These are phyloP conservation scores for Bombus superbus DNA, from an alignment of 1,140 invertebrate genomes.

Conservation along the genomic window DNA sequence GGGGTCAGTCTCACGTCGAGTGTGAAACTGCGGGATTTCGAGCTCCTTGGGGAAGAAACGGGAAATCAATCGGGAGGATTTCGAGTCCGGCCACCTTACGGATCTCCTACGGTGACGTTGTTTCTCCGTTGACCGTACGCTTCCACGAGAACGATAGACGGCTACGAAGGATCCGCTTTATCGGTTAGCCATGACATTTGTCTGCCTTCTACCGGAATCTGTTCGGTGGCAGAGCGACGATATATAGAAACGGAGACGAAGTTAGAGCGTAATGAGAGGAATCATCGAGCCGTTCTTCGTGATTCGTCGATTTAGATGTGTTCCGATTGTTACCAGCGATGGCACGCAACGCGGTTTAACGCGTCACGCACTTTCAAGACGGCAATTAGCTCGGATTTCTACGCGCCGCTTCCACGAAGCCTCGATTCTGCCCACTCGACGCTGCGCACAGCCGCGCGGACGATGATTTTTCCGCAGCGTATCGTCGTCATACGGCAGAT, in stretches of 20 bases:
- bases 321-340: slow-evolving; percentile 29
- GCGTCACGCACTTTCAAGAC: slow-evolving; percentile 58
- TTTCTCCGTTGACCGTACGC: too few relatives aligned
- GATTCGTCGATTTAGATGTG: background rate
- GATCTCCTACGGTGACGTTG: too few relatives aligned
- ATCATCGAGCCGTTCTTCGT: slow-evolving; percentile 11
- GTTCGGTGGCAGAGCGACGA: too few relatives aligned
- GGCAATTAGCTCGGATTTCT: slow-evolving; percentile 55
- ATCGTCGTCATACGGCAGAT: too few relatives aligned
- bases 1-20: slow-evolving; percentile 74
- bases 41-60: slow-evolving; percentile 36
- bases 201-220: too few relatives aligned
- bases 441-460: background rate
- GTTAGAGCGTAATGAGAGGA: background rate
- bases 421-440: slow-evolving; percentile 7
- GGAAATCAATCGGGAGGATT: slow-evolving; percentile 68
- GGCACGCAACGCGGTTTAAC: slow-evolving; percentile 66
- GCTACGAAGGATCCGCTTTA: too few relatives aligned
- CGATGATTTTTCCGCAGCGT: background rate
- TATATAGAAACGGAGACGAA: too few relatives aligned
- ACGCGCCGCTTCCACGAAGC: slow-evolving; percentile 42
- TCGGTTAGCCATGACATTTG: too few relatives aligned
- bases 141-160: too few relatives aligned
- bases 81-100: background rate
- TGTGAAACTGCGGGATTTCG: slow-evolving; percentile 74